These are phyloP conservation scores for Oxyteleia sp. DNA, from an alignment of 2,888 invertebrate genomes.

Conservation along the genomic window DNA sequence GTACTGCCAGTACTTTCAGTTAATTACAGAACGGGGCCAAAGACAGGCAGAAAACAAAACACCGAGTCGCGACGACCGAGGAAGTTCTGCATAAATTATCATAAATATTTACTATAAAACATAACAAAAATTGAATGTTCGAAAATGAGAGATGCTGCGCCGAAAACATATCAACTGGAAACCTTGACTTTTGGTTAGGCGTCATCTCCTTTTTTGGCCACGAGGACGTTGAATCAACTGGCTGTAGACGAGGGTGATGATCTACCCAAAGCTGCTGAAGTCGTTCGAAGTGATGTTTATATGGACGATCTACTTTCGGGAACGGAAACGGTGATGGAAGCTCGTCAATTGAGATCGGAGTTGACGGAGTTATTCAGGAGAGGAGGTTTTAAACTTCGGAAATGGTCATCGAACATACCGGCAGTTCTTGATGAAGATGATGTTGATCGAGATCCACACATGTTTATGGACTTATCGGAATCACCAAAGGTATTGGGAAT, in stretches of 20 bases:
- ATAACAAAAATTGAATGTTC: no score
- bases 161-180: slow-evolving; percentile 8
- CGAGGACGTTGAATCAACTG: slow-evolving; percentile 12
- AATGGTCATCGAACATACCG: slow-evolving; percentile 17
- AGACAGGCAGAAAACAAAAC: no score
- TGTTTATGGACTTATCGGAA: slow-evolving; percentile 6
- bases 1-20: no score
- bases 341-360: slow-evolving; percentile 4
- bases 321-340: slow-evolving; percentile 13
- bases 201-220: slow-evolving; percentile 7
- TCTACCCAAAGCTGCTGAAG: slow-evolving; percentile 1
- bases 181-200: slow-evolving; percentile 5
- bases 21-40: no score
- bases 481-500: slow-evolving; percentile 22
- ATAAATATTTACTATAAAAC: no score
- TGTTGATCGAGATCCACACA: neutral
- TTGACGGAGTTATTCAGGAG: neutral
- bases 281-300: slow-evolving; percentile 3
- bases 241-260: neutral
- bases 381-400: slow-evolving; percentile 16
- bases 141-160: neutral
- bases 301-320: slow-evolving; percentile 18
- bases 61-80: no score
- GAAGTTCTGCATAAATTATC: no score
- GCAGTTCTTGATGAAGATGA: neutral